Percentiles rank a stretch among this genome's conserved stretches.
Conservation (phyloP, 2,888 invertebrate species). For the Tridacna gigas region DNA sequence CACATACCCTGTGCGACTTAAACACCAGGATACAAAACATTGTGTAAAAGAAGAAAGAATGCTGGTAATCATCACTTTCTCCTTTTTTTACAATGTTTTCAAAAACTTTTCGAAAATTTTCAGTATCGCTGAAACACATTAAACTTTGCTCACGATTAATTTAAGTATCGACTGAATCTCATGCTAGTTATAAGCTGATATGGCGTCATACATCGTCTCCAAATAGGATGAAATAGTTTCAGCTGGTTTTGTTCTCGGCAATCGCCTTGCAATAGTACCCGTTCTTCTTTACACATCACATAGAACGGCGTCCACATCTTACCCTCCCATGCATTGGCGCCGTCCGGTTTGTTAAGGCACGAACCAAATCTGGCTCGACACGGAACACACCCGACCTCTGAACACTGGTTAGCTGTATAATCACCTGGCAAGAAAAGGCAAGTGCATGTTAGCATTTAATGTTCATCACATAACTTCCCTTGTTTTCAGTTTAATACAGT, state of each 20-base stretch:
- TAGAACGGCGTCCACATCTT: conserved; percentile 59
- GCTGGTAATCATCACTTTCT: neutral
- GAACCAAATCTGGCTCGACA: conserved; percentile 55
- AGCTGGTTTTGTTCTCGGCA: conserved; percentile 49
- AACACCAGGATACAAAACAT: neutral
- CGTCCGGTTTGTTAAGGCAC: conserved; percentile 50
- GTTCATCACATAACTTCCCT: too few relatives aligned
- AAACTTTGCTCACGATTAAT: neutral
- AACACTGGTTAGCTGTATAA: conserved; percentile 59
- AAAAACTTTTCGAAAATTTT: neutral
- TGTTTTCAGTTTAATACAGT: too few relatives aligned
- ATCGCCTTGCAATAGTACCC: conserved; percentile 56
- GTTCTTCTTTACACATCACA: conserved; percentile 55
- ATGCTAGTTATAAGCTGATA: conserved; percentile 5
- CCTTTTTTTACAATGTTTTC: neutral
- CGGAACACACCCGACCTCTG: conserved; percentile 53
- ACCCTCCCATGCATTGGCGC: conserved; percentile 57
- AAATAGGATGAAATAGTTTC: conserved; percentile 55
- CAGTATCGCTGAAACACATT: too few relatives aligned
- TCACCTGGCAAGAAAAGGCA: conserved; percentile 46
- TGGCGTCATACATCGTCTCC: conserved; percentile 43
- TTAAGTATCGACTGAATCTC: neutral
- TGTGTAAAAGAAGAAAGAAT: neutral
- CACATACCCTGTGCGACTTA: too few relatives aligned
- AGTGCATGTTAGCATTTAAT: too few relatives aligned